phyloP scores from a whole-genome alignment of 2,888 invertebrate species.

The Crocallis elinguaria region DNA sequence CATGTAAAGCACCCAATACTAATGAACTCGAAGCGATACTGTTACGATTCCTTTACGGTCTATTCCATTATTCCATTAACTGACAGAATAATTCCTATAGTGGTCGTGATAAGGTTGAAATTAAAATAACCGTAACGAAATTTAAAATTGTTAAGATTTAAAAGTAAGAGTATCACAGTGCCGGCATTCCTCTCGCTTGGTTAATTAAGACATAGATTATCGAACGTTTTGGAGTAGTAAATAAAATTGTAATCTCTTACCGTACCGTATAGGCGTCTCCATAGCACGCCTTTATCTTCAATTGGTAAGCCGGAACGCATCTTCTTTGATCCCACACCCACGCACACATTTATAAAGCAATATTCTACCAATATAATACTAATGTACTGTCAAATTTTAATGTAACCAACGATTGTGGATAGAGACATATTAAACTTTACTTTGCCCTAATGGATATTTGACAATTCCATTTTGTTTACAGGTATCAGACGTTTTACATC shows the following conservation, averaged over 20 bases:
- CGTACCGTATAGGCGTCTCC: constrained; percentile 76
- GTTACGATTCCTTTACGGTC: constrained; percentile 37
- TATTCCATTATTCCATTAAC: constrained; percentile 23
- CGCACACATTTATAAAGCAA: constrained; percentile 68
- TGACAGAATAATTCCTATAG: constrained; percentile 29
- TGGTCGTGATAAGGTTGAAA: constrained; percentile 30
- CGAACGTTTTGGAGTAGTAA: constrained; percentile 82
- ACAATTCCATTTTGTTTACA: constrained; percentile 58
- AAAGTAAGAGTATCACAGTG: constrained; percentile 52
- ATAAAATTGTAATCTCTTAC: constrained; percentile 81
- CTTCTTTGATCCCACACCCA: constrained; percentile 82
- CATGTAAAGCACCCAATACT: constrained; percentile 73
- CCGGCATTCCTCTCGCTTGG: constrained; percentile 71
- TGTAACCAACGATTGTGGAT: constrained; percentile 63
- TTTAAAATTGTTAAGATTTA: constrained; percentile 33
- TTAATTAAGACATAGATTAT: constrained; percentile 85
- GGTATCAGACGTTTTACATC: constrained; percentile 42
- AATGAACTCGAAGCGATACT: constrained; percentile 52
- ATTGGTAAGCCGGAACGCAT: constrained; percentile 72
- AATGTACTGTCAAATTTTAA: constrained; percentile 83
- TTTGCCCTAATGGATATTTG: constrained; percentile 49
- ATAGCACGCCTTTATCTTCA: constrained; percentile 77
- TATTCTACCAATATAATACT: constrained; percentile 69
- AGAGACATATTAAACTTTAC: constrained; percentile 8
- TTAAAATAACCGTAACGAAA: constrained; percentile 20